A percentile compares a stretch with the other conserved stretches of the same genome.
Conservation (phyloP, 2,797 vertebrate genomes). For the Pseudomugil tenellus region DNA sequence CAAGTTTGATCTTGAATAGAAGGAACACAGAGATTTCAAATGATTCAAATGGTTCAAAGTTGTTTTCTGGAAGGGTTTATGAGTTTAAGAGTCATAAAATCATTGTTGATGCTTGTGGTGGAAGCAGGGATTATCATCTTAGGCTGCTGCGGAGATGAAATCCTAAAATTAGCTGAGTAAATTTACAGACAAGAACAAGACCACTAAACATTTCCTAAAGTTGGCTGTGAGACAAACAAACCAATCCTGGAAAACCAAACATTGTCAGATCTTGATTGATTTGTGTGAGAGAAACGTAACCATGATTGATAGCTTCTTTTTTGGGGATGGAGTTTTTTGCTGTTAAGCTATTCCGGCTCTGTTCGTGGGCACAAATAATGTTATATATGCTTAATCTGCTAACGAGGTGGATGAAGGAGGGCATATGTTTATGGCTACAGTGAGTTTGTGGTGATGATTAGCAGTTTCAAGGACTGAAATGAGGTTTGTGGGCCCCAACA, state of each 20-base stretch:
- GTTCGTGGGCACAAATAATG: constrained; percentile 47
- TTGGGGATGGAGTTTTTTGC: constrained; percentile 9
- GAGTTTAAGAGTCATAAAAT: neutral
- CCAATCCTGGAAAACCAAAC: neutral
- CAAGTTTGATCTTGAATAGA: neutral
- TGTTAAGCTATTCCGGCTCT: constrained; percentile 22
- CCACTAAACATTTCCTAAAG: neutral
- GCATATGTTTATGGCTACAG: neutral
- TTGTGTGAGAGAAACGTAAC: constrained; percentile 4
- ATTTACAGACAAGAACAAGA: neutral
- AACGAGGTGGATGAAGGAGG: no score
- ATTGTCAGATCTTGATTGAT: constrained; percentile 18
- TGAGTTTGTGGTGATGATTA: neutral
- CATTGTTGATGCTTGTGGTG: constrained; percentile 24
- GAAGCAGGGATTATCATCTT: constrained; percentile 12
- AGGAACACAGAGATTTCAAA: no score
- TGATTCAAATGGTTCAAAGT: neutral
- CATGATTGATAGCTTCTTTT: neutral
- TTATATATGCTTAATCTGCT: constrained; percentile 40
- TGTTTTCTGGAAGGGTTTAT: constrained; percentile 7
- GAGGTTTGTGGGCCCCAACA: constrained; percentile 1
- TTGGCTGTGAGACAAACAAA: neutral
- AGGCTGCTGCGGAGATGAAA: neutral
- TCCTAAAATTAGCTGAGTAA: constrained; percentile 41
- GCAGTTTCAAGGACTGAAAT: constrained; percentile 15